Conservation (phyloP, 2,797 vertebrate species). For the Fistularia commersonii region DNA sequence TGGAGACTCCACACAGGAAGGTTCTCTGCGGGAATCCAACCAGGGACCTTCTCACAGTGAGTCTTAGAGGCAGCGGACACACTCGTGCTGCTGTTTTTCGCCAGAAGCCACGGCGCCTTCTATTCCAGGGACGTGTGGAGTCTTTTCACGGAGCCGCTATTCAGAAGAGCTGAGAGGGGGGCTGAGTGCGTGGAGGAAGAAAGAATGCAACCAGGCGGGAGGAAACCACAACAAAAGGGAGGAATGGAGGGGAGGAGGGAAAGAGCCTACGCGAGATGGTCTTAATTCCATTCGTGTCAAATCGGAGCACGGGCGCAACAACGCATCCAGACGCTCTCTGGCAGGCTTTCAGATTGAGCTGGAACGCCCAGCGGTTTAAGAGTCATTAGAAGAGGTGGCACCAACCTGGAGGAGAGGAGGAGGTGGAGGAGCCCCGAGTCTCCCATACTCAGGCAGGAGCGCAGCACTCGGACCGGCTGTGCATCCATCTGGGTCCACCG, state of each 20-base stretch:
- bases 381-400: constrained; percentile 29
- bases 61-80: no score
- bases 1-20: no score
- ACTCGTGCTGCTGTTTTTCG: constrained; percentile 48
- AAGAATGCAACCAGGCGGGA: constrained; percentile 22
- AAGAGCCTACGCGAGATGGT: no score
- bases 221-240: neutral
- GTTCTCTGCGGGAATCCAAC: no score
- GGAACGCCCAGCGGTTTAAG: constrained; percentile 9
- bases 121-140: constrained; percentile 48
- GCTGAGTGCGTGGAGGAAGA: constrained; percentile 13
- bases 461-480: constrained; percentile 58
- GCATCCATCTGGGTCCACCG: constrained; percentile 61
- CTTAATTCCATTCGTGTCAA: no score
- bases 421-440: constrained; percentile 73
- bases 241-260: no score
- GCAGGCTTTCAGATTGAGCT: constrained; percentile 14
- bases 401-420: constrained; percentile 70
- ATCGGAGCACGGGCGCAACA: no score
- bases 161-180: constrained; percentile 39
- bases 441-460: constrained; percentile 74
- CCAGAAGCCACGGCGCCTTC: constrained; percentile 53
- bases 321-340: neutral
- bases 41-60: no score
- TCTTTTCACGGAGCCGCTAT: constrained; percentile 27